phyloP scores from a whole-genome alignment of 2,888 invertebrate species.

The Idaea straminata region DNA sequence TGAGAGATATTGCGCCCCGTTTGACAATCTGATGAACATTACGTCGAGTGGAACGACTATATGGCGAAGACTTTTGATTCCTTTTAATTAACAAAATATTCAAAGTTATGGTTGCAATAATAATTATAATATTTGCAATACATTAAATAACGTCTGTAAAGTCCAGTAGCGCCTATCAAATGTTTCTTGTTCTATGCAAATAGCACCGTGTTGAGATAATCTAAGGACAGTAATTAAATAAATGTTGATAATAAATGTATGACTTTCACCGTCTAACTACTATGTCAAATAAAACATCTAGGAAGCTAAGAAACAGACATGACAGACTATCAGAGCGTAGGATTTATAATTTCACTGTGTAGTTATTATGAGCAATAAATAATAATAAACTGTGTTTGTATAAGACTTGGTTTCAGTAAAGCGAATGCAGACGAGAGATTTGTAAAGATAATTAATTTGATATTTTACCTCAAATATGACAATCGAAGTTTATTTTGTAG shows the following conservation, averaged over 20 bases:
- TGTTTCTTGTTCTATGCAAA: neutral
- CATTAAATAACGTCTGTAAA: neutral
- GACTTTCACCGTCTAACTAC: slow-evolving; percentile 1
- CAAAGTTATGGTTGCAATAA: neutral
- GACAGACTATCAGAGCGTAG: neutral
- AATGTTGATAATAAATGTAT: neutral
- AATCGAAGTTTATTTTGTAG: too few relatives aligned
- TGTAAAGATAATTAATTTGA: neutral
- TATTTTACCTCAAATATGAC: neutral
- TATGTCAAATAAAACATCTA: neutral
- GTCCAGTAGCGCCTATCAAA: neutral
- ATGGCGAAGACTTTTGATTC: neutral
- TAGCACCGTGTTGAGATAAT: neutral
- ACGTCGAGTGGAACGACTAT: neutral
- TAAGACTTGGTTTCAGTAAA: neutral
- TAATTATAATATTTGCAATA: neutral
- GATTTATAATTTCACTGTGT: neutral
- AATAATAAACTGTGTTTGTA: neutral
- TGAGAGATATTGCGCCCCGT: neutral
- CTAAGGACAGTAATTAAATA: slow-evolving; percentile 1
- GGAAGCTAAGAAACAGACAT: neutral
- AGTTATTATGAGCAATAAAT: neutral
- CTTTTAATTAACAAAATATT: neutral
- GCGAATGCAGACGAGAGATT: neutral
- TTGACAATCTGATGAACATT: neutral